Conservation (phyloP, 30 jellyfish, hydroid and myxozoan genomes). For the Pseudorhiza aurosa region DNA sequence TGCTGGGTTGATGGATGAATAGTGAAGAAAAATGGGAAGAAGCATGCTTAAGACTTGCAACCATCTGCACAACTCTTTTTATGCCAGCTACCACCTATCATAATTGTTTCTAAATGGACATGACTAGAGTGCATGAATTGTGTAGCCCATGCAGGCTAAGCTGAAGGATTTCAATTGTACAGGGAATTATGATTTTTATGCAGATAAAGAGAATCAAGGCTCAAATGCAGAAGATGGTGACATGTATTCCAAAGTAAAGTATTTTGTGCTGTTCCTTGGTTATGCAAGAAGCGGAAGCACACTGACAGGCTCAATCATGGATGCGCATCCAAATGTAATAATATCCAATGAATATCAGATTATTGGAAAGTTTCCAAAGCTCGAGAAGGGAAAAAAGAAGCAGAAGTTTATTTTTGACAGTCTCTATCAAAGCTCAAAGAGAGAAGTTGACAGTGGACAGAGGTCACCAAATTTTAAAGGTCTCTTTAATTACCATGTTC, state of each 20-base stretch:
- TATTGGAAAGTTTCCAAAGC: constrained; percentile 32
- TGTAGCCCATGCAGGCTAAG: background rate
- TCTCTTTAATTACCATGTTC: constrained; percentile 68
- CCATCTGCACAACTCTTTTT: no score
- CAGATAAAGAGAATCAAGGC: background rate
- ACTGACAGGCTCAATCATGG: constrained; percentile 75
- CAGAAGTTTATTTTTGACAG: constrained; percentile 41
- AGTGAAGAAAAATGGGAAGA: no score
- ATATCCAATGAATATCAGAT: constrained; percentile 85
- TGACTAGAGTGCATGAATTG: no score
- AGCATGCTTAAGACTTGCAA: no score
- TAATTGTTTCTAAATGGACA: no score
- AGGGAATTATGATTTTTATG: no score
- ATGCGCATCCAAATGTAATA: constrained; percentile 83
- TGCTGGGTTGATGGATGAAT: no score
- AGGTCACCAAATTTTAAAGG: constrained; percentile 45
- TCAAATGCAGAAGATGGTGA: background rate
- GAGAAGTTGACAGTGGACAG: constrained; percentile 45
- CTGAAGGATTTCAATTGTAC: no score
- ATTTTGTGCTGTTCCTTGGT: constrained; percentile 78
- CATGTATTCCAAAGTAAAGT: constrained; percentile 41
- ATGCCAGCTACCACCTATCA: no score
- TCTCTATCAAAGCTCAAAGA: constrained; percentile 58
- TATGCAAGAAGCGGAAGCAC: constrained; percentile 95
- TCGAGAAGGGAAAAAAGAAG: constrained; percentile 25